Conservation (phyloP, 2,888 invertebrate genomes). For the Ypsolopha scabrella region DNA sequence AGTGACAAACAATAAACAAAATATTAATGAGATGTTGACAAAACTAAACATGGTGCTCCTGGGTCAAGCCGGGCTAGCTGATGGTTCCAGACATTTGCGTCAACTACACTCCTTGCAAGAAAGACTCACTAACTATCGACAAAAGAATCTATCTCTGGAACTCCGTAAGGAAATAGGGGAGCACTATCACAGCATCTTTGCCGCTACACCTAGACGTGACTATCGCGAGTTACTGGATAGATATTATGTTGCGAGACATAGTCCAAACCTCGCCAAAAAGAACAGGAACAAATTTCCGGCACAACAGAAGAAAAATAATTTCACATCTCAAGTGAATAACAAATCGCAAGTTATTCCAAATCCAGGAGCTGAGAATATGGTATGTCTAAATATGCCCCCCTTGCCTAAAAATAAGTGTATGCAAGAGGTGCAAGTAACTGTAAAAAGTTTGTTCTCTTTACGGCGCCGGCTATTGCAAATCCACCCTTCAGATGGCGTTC, state of each 20-base stretch:
- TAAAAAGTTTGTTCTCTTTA: slow-evolving; percentile 28
- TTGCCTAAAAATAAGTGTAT: slow-evolving; percentile 11
- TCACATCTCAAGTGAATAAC: slow-evolving; percentile 19
- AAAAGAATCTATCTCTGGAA: slow-evolving; percentile 35
- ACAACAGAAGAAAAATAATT: slow-evolving; percentile 21
- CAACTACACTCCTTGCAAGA: slow-evolving; percentile 43
- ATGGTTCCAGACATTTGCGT: slow-evolving; percentile 56
- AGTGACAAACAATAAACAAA: slow-evolving; percentile 33
- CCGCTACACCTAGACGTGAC: slow-evolving; percentile 44
- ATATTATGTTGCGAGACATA: slow-evolving; percentile 24
- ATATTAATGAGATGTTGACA: slow-evolving; percentile 54
- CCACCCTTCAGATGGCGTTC: slow-evolving; percentile 20
- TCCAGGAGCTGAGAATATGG: background rate
- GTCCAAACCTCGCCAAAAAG: slow-evolving; percentile 12
- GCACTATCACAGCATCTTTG: slow-evolving; percentile 66
- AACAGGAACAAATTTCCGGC: slow-evolving; percentile 14
- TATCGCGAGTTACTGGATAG: slow-evolving; percentile 41
- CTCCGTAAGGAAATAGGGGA: slow-evolving; percentile 60
- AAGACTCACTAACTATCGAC: slow-evolving; percentile 32
- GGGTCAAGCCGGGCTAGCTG: slow-evolving; percentile 69
- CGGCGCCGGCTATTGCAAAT: slow-evolving; percentile 21
- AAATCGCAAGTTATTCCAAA: slow-evolving; percentile 15
- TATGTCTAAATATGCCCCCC: background rate
- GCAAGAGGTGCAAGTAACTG: too few relatives aligned
- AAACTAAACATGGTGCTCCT: slow-evolving; percentile 70